Percentiles rank a stretch among this genome's conserved stretches.
Evolutionary conservation across 1,140 invertebrate species (phyloP).

Genomic region (Dinoponera quadriceps): DNA sequence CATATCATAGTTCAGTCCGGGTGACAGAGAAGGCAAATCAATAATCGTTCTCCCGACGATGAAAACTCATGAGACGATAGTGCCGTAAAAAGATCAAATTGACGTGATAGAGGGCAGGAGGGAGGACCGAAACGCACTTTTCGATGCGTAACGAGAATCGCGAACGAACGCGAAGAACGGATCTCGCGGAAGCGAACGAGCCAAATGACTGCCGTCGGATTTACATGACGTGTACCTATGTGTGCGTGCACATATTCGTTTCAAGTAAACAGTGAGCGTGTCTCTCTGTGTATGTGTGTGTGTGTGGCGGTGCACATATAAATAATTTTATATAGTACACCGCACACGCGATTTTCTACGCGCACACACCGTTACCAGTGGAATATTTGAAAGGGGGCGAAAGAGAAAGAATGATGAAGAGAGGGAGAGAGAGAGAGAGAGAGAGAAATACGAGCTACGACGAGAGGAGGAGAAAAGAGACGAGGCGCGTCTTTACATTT

Average conservation of each 20-base stretch:
- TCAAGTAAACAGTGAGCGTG: slow-evolving; percentile 28
- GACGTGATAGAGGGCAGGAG: background rate
- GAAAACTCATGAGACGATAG: background rate
- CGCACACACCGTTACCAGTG: slow-evolving; percentile 66
- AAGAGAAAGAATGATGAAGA: slow-evolving; percentile 31
- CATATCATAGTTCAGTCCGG: too few relatives aligned
- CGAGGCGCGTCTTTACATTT: slow-evolving; percentile 82
- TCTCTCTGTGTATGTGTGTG: slow-evolving; percentile 30
- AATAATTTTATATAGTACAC: slow-evolving; percentile 80
- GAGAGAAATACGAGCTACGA: background rate
- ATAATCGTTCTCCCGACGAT: background rate
- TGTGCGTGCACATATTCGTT: slow-evolving; percentile 21
- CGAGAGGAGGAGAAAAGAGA: slow-evolving; percentile 45
- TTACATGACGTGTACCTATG: slow-evolving; percentile 42
- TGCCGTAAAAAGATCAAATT: background rate
- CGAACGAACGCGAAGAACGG: slow-evolving; percentile 6
- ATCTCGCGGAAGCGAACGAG: slow-evolving; percentile 13
- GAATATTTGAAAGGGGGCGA: slow-evolving; percentile 71
- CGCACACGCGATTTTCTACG: slow-evolving; percentile 77
- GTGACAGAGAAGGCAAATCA: too few relatives aligned
- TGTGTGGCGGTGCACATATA: slow-evolving; percentile 70
- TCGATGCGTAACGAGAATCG: slow-evolving; percentile 30
- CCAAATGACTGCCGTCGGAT: slow-evolving; percentile 43
- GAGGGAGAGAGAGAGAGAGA: slow-evolving; percentile 29
- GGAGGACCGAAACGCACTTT: background rate